Percentiles rank a stretch among this genome's conserved stretches.
phyloP scores from a whole-genome alignment of 2,113 vertebrate species.

The Anarhynchus alexandrinus region DNA sequence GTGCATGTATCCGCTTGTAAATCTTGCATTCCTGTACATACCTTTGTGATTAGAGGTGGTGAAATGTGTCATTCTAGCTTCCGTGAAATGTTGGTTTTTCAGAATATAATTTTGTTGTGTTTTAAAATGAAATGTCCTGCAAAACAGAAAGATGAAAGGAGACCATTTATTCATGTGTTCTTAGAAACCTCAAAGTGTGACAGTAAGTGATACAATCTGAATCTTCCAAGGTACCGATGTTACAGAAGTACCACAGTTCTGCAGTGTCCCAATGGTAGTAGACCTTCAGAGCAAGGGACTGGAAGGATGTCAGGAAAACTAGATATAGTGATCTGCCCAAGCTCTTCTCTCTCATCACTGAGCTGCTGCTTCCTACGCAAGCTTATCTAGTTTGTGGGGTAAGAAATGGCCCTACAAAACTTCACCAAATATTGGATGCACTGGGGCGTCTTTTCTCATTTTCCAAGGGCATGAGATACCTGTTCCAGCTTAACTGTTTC shows the following conservation, averaged over 20 bases:
- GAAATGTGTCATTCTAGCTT: not conserved
- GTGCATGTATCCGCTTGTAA: not conserved
- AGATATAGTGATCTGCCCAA: not conserved
- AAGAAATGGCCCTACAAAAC: not conserved
- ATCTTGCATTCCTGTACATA: not conserved
- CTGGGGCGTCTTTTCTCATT: not conserved
- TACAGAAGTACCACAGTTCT: not conserved
- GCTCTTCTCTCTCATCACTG: not conserved
- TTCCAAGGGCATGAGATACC: not conserved
- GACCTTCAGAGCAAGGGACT: not conserved
- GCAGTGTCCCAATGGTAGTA: not conserved
- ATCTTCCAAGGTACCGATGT: not conserved
- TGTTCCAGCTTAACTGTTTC: not conserved
- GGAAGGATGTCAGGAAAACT: not conserved
- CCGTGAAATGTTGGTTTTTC: not conserved
- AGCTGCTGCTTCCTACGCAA: not conserved
- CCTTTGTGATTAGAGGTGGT: not conserved
- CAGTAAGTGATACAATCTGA: too few relatives aligned
- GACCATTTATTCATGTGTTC: not conserved
- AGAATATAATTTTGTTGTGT: not conserved
- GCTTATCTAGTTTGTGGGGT: not conserved
- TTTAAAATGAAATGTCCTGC: not conserved
- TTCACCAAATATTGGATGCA: not conserved
- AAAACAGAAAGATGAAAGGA: not conserved
- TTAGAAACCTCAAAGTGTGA: not conserved